These are phyloP conservation scores for Zoanthus sansibaricus DNA, from an alignment of 92 coral and sea anemone species.

Conservation along the genomic window DNA sequence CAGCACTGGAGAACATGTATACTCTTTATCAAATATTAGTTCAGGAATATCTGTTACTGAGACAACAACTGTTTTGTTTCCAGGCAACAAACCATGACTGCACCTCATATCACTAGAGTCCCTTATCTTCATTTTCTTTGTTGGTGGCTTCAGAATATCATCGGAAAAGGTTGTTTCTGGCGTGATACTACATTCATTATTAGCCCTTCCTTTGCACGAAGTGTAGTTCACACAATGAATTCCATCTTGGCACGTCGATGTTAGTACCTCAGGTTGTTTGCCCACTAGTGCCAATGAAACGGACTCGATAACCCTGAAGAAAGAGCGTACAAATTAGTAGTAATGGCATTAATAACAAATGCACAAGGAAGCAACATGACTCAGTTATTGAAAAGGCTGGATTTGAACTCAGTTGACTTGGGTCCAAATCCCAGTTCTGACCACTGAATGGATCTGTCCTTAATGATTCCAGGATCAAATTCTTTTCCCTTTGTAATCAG, in stretches of 20 bases:
- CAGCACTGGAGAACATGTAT: slow-evolving; percentile 60
- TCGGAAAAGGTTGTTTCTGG: neutral
- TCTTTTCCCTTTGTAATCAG: too few species aligned
- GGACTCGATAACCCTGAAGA: slow-evolving; percentile 40
- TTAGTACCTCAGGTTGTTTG: slow-evolving; percentile 15
- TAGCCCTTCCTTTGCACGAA: neutral
- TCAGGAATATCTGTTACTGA: slow-evolving; percentile 64
- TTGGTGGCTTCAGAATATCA: slow-evolving; percentile 27
- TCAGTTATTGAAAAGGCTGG: too few species aligned
- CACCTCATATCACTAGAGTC: neutral
- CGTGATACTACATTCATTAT: neutral
- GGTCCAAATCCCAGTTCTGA: too few species aligned
- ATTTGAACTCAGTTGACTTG: too few species aligned
- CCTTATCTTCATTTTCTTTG: slow-evolving; percentile 53
- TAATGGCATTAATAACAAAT: neutral
- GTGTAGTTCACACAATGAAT: neutral
- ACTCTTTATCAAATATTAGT: slow-evolving; percentile 35
- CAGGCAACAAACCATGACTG: slow-evolving; percentile 47
- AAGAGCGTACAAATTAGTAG: neutral
- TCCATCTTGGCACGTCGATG: slow-evolving; percentile 26
- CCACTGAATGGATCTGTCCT: too few species aligned
- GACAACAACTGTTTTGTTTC: slow-evolving; percentile 54
- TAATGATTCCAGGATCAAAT: too few species aligned
- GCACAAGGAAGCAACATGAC: neutral
- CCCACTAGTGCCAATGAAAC: slow-evolving; percentile 58